phyloP scores from a whole-genome alignment of 37 sponge, comb jelly and placozoan species.

The Dysidea cf. avara region DNA sequence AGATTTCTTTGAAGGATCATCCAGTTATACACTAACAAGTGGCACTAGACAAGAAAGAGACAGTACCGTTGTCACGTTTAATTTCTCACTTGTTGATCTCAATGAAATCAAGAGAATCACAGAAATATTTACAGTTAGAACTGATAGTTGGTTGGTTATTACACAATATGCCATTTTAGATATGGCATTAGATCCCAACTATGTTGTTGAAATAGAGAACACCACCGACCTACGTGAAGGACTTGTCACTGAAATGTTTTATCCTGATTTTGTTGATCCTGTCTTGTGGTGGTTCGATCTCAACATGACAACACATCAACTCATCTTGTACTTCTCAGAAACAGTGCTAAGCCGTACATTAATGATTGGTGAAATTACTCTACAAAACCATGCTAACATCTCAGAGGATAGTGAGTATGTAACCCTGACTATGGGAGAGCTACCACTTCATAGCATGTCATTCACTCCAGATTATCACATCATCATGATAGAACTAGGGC shows the following conservation, averaged over 20 bases:
- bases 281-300: slow-evolving; percentile 77
- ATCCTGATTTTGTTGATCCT: slow-evolving; percentile 65
- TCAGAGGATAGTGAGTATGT: slow-evolving; percentile 15
- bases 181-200: slow-evolving; percentile 80
- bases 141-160: slow-evolving; percentile 80
- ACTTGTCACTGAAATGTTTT: slow-evolving; percentile 50
- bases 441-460: slow-evolving; percentile 13
- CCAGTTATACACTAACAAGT: slow-evolving; percentile 73
- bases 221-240: slow-evolving; percentile 54
- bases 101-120: slow-evolving; percentile 87
- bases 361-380: slow-evolving; percentile 58
- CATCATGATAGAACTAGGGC: slow-evolving; percentile 65
- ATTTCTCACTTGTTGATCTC: slow-evolving; percentile 71
- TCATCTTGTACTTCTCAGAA: slow-evolving; percentile 85
- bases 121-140: slow-evolving; percentile 62
- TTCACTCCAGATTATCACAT: slow-evolving; percentile 56
- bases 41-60: slow-evolving; percentile 45
- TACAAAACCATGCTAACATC: slow-evolving; percentile 61
- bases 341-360: slow-evolving; percentile 72
- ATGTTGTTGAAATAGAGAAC: slow-evolving; percentile 48
- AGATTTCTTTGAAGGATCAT: slow-evolving; percentile 84
- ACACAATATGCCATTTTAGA: slow-evolving; percentile 80
- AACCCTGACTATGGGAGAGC: slow-evolving; percentile 46
- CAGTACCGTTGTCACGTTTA: slow-evolving; percentile 67
- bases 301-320: slow-evolving; percentile 62